Percentiles rank a stretch among this genome's conserved stretches.
Conservation (phyloP, 2,888 invertebrate genomes). For the Dynastes grantii region DNA sequence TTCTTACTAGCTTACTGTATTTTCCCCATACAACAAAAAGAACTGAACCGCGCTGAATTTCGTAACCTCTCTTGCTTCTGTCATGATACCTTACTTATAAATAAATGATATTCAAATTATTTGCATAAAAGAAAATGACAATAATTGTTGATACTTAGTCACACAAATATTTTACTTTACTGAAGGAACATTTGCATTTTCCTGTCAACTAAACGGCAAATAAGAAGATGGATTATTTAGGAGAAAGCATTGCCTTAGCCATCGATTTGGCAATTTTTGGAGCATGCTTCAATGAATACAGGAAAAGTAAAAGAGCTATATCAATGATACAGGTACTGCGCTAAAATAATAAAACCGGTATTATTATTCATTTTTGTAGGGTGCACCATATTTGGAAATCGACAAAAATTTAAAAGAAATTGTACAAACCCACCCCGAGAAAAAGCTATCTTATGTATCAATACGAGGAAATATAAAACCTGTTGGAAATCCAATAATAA, state of each 20-base stretch:
- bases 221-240: conserved; percentile 81
- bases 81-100: background rate
- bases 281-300: conserved; percentile 82
- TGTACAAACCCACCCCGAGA: conserved; percentile 76
- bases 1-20: no score
- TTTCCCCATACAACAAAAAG: no score
- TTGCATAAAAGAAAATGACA: conserved; percentile 17
- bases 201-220: background rate
- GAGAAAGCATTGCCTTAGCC: conserved; percentile 82
- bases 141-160: background rate
- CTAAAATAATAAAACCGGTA: conserved; percentile 57
- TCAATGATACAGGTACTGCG: conserved; percentile 78
- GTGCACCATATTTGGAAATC: conserved; percentile 80
- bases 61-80: no score
- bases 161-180: background rate
- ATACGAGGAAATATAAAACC: conserved; percentile 84
- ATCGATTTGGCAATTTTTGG: conserved; percentile 84
- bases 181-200: background rate
- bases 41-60: no score
- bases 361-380: conserved; percentile 69
- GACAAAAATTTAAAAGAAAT: conserved; percentile 77
- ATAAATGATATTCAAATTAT: conserved; percentile 25
- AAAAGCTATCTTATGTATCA: conserved; percentile 82
- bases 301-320: conserved; percentile 82
- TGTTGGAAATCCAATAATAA: conserved; percentile 82